Base-by-base conservation (phyloP, 2,113 vertebrate genomes). In the Vulpes vulpes region DNA sequence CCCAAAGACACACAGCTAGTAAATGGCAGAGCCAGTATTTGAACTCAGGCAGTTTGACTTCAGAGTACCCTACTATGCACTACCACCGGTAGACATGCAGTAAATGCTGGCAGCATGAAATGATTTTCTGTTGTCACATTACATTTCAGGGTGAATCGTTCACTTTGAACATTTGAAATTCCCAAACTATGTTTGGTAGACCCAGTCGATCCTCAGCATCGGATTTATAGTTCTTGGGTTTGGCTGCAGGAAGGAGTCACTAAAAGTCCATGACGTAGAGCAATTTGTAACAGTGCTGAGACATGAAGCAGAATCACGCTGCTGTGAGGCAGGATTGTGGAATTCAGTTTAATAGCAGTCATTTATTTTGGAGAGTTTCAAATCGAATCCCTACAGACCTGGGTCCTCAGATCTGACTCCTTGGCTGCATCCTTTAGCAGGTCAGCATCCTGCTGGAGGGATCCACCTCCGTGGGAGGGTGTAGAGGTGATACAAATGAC, bases 391-490 rank as follows among this genome's bases (percentile, higher is more conserved):
- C 19, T 73, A 30, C 2, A 27, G 73, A 94, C 49, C 67, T 90
- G 51, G 10, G 6, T 23, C 32, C 55, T 53, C 12, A 20, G 30
- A 60, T 64, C 73, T 23, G 17, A 12, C 27, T 51, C 35, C 59
- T 78, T 82, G 64, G 53, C 94, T 85, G 6, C 19, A 43, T 49
- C 8, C 35, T 23, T n/a, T n/a, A 55, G 49, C 27, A 92, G 3
- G 59, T 94, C 32, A 8, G 3, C 20, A 3, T 25, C 6, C 71
- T 23, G 23, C 53, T 2, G 2, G 59, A 76, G 49, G n/a, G 20
- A 57, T 74, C 23, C 60, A 84, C 27, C 23, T 71, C 0, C 0
- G 0, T 25, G 14, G n/a, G 10, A n/a, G 8, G 25, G 12, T 14
- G 11, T 17, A 23, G 32, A 27, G 78, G 38, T 67, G 10, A 89